Base-by-base conservation (phyloP, 1,140 invertebrate genomes). In the Philotrypesis tridentata region DNA sequence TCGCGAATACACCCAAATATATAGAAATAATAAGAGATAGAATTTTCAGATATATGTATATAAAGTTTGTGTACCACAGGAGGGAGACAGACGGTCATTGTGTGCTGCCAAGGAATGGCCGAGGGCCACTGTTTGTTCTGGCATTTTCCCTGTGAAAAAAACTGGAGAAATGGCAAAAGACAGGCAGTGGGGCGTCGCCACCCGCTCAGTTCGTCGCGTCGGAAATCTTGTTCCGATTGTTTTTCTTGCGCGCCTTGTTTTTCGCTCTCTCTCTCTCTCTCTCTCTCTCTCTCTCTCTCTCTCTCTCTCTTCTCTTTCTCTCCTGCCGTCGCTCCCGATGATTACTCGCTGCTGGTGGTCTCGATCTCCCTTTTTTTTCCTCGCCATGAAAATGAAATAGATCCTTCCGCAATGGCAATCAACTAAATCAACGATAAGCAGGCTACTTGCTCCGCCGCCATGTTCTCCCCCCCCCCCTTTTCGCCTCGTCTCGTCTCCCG, bases 61-160 rank as follows among this genome's bases (percentile, higher is more conserved):
- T 65, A 29, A 1, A 63, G 61, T 6, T 63, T n/a, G n/a, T n/a
- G n/a, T 37, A 37, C 33, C 0, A 25, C 21, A 43, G 17, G 67
- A 55, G 79, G 79, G 84, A 14, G 71, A 82, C 68, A 82, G 80
- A 86, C 84, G 86, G 83, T 85, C 86, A 87, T 87, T 87, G 85
- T 87, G n/a, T n/a, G n/a, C n/a, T n/a, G 84, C 78, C 76, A 85
- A 85, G 80, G 7, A 67, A 43, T 79, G 40, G 9, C 40, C 27
- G 33, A 81, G 48, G n/a, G 60, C 68, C 60, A 40, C 77, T 85
- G 84, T 87, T 85, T 85, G 83, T 83, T 84, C 81, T 82, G 81
- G 83, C 77, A 84, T 86, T 83, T 85, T 85, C 80, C 83, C 80
- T 84, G 83, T 85, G 74, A 63, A 68, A 37, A 79, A 78, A 82